phyloP scores from a whole-genome alignment of 2,888 invertebrate genomes.

The Leptothorax acervorum region DNA sequence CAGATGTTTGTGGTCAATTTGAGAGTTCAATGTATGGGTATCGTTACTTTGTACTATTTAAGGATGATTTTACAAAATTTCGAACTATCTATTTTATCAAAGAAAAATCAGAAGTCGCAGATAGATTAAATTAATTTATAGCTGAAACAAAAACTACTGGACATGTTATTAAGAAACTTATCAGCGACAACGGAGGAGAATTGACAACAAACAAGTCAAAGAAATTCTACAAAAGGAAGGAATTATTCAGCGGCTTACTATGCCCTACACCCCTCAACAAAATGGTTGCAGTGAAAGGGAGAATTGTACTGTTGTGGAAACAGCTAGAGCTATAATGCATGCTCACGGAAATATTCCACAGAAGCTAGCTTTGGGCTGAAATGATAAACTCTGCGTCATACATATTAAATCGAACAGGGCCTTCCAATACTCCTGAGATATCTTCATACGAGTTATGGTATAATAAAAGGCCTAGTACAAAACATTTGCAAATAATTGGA shows the following conservation, averaged over 20 bases:
- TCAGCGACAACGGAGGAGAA: neutral
- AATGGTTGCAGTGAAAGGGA: neutral
- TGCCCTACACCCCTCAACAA: neutral
- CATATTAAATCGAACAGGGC: neutral
- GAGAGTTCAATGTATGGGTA: neutral
- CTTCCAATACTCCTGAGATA: neutral
- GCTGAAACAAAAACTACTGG: neutral
- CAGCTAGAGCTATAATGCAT: neutral
- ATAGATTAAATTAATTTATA: neutral
- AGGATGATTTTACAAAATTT: neutral
- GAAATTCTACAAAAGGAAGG: neutral
- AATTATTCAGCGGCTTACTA: neutral
- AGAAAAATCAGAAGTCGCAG: neutral
- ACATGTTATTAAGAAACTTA: neutral
- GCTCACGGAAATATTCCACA: neutral
- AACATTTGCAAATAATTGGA: neutral
- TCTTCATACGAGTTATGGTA: neutral
- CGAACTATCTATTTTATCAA: neutral
- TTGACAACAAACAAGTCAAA: neutral
- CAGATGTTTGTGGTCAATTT: neutral
- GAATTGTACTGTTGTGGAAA: neutral
- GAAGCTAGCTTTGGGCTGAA: neutral
- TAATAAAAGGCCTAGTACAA: neutral
- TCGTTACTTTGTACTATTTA: neutral
- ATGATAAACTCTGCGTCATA: neutral